Evolutionary conservation across 1,140 invertebrate species (phyloP).

Genomic region (Anastrepha ludens): DNA sequence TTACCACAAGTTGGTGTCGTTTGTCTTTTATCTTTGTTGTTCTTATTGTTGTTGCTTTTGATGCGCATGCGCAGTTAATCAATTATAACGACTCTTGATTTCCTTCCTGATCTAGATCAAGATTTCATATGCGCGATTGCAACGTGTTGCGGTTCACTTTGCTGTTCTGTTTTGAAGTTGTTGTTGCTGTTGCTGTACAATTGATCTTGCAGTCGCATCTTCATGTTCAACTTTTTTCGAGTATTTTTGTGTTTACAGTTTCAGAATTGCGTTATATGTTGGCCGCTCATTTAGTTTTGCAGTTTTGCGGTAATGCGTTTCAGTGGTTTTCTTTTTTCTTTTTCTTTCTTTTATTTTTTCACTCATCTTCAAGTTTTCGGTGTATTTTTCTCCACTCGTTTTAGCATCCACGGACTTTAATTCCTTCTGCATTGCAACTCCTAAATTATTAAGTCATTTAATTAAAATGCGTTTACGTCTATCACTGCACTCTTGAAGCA

Average conservation of each 20-base stretch:
- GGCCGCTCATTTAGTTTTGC: background rate
- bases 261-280: slow-evolving; percentile 6
- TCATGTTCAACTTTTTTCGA: background rate
- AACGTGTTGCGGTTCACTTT: slow-evolving; percentile 43
- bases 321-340: background rate
- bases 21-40: slow-evolving; percentile 29
- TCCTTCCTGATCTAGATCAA: slow-evolving; percentile 74
- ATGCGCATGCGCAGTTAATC: slow-evolving; percentile 69
- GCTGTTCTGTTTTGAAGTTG: background rate
- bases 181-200: background rate
- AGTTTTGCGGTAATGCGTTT: background rate
- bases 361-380: background rate
- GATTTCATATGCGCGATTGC: slow-evolving; percentile 60
- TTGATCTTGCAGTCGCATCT: background rate
- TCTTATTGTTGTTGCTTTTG: slow-evolving; percentile 17
- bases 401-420: background rate
- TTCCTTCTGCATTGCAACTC: background rate
- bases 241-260: slow-evolving; percentile 40
- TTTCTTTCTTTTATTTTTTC: background rate
- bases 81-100: slow-evolving; percentile 75
- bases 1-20: background rate
- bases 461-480: slow-evolving; percentile 14
- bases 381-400: background rate
- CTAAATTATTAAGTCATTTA: slow-evolving; percentile 31
- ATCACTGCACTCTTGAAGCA: background rate